Evolutionary conservation across 2,113 vertebrate species (phyloP).

Genomic region (Ptilorrhoa leucosticta): DNA sequence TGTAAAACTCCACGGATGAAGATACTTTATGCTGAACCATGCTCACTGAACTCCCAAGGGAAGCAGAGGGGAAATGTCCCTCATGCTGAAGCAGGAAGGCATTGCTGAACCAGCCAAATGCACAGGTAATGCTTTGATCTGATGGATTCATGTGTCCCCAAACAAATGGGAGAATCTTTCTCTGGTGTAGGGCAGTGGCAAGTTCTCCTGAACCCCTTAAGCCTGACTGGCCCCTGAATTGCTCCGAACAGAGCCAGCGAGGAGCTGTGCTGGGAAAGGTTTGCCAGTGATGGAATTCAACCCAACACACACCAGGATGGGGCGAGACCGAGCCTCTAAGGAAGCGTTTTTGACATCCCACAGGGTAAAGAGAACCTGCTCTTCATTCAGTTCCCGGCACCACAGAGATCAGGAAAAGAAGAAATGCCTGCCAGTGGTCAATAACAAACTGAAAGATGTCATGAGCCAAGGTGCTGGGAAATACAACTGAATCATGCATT

Average conservation of each 20-base stretch:
- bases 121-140: not conserved
- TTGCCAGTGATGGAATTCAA: not conserved
- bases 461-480: not conserved
- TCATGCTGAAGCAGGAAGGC: not conserved
- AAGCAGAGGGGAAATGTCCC: not conserved
- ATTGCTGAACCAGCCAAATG: not conserved
- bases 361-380: not conserved
- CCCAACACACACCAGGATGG: accelerated
- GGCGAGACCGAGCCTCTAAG: not conserved
- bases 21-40: not conserved
- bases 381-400: not conserved
- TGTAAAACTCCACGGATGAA: not conserved
- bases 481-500: not conserved
- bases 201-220: not conserved
- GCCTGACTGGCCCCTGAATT: accelerated
- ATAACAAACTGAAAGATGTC: not conserved
- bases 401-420: not conserved
- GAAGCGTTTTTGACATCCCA: not conserved
- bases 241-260: not conserved
- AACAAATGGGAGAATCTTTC: not conserved
- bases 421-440: not conserved
- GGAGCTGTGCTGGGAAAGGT: not conserved
- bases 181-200: not conserved
- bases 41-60: not conserved
- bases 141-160: not conserved